These are phyloP conservation scores for Squalus acanthias DNA, from an alignment of 2,797 vertebrate genomes.

Conservation along the genomic window DNA sequence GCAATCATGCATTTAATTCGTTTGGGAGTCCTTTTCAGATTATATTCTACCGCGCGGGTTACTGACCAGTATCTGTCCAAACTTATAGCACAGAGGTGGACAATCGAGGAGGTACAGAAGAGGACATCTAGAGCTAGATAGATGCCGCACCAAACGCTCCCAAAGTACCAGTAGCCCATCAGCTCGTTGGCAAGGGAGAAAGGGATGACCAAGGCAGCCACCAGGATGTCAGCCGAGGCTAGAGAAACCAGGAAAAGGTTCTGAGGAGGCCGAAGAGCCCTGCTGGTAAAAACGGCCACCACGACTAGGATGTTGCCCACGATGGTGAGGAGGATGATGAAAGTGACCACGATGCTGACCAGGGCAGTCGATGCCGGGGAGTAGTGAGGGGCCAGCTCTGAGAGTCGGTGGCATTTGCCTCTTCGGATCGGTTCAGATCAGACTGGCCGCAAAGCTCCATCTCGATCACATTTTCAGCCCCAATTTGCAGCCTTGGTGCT, in stretches of 20 bases:
- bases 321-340: conserved; percentile 69
- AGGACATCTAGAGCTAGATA: conserved; percentile 81
- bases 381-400: conserved; percentile 47
- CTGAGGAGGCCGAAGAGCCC: conserved; percentile 76
- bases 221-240: conserved; percentile 82
- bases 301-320: conserved; percentile 78
- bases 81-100: conserved; percentile 85
- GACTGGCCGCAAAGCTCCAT: conserved; percentile 49
- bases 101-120: conserved; percentile 84
- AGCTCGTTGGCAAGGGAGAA: conserved; percentile 83
- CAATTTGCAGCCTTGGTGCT: neutral
- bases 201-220: conserved; percentile 79
- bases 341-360: conserved; percentile 69
- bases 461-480: conserved; percentile 41
- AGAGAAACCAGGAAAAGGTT: conserved; percentile 84
- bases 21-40: conserved; percentile 73
- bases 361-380: conserved; percentile 56
- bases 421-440: neutral
- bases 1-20: conserved; percentile 78
- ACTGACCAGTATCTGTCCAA: conserved; percentile 87
- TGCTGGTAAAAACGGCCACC: conserved; percentile 75
- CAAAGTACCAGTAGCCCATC: conserved; percentile 89
- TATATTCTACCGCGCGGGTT: conserved; percentile 78
- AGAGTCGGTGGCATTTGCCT: neutral
- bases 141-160: conserved; percentile 78